Conservation (phyloP, 2,888 invertebrate species). For the Pterobdella sp. region DNA sequence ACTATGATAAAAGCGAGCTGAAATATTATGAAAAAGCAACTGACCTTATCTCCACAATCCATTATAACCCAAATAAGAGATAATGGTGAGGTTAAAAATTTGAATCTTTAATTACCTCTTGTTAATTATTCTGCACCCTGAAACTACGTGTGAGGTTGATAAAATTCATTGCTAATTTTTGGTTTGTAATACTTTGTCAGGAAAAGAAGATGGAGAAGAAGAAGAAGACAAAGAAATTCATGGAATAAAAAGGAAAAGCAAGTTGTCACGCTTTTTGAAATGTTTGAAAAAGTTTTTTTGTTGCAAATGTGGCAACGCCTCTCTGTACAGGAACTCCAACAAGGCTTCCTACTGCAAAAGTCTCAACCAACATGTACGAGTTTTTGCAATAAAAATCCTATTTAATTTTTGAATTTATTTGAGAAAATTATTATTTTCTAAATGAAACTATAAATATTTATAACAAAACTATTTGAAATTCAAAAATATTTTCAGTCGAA, state of each 20-base stretch:
- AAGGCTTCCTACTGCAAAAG: neutral
- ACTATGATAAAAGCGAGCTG: neutral
- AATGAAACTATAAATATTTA: neutral
- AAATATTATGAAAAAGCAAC: neutral
- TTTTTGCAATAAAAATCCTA: too few relatives aligned
- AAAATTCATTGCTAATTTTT: too few relatives aligned
- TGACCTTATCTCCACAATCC: neutral
- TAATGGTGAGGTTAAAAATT: neutral
- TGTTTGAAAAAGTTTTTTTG: neutral
- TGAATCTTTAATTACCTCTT: too few relatives aligned
- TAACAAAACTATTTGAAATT: neutral
- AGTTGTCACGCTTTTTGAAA: neutral
- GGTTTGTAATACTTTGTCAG: too few relatives aligned
- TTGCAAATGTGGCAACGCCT: neutral
- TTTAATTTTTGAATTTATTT: too few relatives aligned
- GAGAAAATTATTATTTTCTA: too few relatives aligned
- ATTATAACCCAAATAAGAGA: slow-evolving; percentile 7
- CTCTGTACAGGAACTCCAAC: neutral
- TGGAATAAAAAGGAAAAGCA: neutral
- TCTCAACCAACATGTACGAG: neutral
- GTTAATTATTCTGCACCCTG: too few relatives aligned
- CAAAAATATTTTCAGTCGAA: neutral
- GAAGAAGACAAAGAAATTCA: neutral
- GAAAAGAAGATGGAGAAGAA: neutral
- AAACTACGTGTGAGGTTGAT: too few relatives aligned